Conservation (phyloP, 2,888 invertebrate species). For the Rhagonycha lutea region DNA sequence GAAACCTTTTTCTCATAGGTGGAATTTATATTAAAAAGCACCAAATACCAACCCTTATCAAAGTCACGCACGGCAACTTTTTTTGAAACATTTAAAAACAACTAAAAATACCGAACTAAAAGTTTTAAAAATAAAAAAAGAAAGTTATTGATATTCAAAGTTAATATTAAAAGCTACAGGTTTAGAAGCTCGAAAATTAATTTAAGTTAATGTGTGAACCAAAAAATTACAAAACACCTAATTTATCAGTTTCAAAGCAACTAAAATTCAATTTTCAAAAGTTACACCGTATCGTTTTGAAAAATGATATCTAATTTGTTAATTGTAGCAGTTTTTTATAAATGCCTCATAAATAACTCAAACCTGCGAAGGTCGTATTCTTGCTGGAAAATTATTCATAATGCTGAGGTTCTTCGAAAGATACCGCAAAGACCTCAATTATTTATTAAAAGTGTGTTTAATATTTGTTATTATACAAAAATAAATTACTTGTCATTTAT, state of each 20-base stretch:
- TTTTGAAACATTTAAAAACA: background rate
- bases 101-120: background rate
- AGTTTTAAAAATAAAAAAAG: background rate
- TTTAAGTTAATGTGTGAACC: conserved; percentile 35
- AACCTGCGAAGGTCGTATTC: conserved; percentile 11
- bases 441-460: conserved; percentile 21
- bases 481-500: conserved; percentile 34
- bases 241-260: conserved; percentile 34
- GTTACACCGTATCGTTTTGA: conserved; percentile 23
- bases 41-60: background rate
- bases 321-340: conserved; percentile 41
- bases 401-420: conserved; percentile 4
- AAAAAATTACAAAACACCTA: conserved; percentile 38
- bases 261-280: conserved; percentile 34
- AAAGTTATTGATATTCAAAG: background rate
- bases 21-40: background rate
- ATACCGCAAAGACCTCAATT: conserved; percentile 9
- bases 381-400: conserved; percentile 18
- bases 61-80: background rate
- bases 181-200: conserved; percentile 13
- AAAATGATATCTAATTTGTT: conserved; percentile 37
- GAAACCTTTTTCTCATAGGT: background rate
- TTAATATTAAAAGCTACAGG: conserved; percentile 4
- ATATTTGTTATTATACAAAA: conserved; percentile 27
- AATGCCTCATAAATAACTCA: conserved; percentile 38